phyloP scores from a whole-genome alignment of 2,113 vertebrate species.

The Platysteira castanea region DNA sequence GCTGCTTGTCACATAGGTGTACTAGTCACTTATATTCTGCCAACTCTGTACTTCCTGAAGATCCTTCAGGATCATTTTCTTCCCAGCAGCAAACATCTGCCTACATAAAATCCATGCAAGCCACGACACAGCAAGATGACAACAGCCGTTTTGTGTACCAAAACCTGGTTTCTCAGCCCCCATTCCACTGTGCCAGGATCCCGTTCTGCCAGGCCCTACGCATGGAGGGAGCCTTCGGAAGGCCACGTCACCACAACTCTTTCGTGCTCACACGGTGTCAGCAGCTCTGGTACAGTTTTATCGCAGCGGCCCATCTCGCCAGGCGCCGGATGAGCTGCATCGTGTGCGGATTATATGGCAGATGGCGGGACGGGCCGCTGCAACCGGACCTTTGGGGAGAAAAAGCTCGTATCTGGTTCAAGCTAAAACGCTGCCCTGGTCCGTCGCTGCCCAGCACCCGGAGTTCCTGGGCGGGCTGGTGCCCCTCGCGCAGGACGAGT shows the following conservation, averaged over 20 bases:
- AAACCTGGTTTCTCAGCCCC: neutral
- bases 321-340: neutral
- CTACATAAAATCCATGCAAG: neutral
- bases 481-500: neutral
- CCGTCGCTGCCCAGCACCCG: neutral
- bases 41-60: neutral
- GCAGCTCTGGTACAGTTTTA: neutral
- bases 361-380: too few species aligned
- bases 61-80: neutral
- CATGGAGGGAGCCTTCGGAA: neutral
- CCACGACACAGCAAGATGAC: fast-evolving
- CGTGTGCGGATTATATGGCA: neutral
- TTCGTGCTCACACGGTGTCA: neutral
- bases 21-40: neutral
- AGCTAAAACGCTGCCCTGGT: neutral
- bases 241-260: conserved; percentile 21
- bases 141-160: fast-evolving
- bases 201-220: neutral
- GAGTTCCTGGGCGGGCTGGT: neutral
- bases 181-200: neutral
- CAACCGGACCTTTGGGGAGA: neutral
- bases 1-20: neutral
- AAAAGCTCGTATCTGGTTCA: neutral
- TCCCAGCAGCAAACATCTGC: neutral
- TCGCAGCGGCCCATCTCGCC: neutral